Conservation (phyloP, 2,888 invertebrate genomes). For the Invenusta paracnida region DNA sequence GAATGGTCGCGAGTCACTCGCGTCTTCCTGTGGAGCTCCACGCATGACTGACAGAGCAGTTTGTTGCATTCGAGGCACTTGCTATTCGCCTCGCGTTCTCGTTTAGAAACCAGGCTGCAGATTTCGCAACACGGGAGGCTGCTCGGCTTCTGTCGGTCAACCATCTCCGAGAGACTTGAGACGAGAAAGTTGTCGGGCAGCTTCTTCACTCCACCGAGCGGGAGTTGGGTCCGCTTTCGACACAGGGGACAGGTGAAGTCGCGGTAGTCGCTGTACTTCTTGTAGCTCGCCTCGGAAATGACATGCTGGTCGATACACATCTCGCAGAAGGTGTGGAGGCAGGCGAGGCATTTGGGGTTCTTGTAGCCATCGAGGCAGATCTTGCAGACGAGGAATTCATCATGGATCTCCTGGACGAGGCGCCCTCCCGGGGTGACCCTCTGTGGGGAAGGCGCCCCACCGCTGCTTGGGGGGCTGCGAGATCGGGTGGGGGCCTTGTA, state of each 20-base stretch:
- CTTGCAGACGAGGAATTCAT: constrained; percentile 61
- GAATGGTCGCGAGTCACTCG: constrained; percentile 60
- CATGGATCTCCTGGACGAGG: constrained; percentile 60
- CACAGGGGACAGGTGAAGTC: constrained; percentile 61
- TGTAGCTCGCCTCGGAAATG: constrained; percentile 59
- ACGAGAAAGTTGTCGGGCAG: constrained; percentile 61
- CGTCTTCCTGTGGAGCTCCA: constrained; percentile 57
- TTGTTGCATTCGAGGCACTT: constrained; percentile 61
- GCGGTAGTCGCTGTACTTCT: constrained; percentile 61
- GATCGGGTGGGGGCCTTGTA: neutral
- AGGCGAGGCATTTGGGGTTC: constrained; percentile 60
- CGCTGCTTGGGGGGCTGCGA: neutral
- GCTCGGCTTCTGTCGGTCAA: constrained; percentile 47
- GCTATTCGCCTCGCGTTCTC: constrained; percentile 51
- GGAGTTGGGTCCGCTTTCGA: constrained; percentile 60
- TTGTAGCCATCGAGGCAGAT: constrained; percentile 60
- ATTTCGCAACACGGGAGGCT: constrained; percentile 58
- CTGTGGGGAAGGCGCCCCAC: neutral
- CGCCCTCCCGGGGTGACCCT: constrained; percentile 50
- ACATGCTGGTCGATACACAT: constrained; percentile 60
- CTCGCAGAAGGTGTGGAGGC: constrained; percentile 61
- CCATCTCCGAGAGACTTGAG: constrained; percentile 58
- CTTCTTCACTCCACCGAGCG: constrained; percentile 61
- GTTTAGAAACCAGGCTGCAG: constrained; percentile 55
- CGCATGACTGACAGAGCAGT: constrained; percentile 58